Evolutionary conservation across 2,888 invertebrate genomes (phyloP).

Genomic region (Drosophila silvestris): DNA sequence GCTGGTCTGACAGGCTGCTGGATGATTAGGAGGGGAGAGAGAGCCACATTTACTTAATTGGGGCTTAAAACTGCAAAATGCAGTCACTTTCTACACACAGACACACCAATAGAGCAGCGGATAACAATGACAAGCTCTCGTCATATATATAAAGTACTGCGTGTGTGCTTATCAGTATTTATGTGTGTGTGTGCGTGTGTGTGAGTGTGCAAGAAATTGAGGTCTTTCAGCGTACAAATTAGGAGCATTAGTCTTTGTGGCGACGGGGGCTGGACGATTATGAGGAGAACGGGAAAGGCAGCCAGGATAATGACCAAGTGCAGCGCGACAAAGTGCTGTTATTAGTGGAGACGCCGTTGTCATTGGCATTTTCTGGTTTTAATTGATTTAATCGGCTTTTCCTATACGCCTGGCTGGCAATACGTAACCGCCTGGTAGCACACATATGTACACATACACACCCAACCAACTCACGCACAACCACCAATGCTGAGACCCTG

Average conservation of each 20-base stretch:
- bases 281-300: neutral
- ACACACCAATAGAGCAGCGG: slow-evolving; percentile 19
- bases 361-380: slow-evolving; percentile 66
- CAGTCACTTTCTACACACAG: slow-evolving; percentile 27
- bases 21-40: neutral
- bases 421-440: neutral
- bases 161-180: neutral
- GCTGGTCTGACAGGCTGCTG: slow-evolving; percentile 7
- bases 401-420: neutral
- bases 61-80: slow-evolving; percentile 66
- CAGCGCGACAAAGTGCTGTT: slow-evolving; percentile 54
- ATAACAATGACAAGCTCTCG: neutral
- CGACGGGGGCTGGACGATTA: neutral
- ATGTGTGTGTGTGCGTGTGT: slow-evolving; percentile 1
- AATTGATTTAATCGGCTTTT: slow-evolving; percentile 78
- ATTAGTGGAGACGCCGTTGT: slow-evolving; percentile 48
- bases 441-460: slow-evolving; percentile 2
- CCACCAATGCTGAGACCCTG: neutral
- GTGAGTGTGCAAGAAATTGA: slow-evolving; percentile 32
- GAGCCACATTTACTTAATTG: slow-evolving; percentile 68
- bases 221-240: slow-evolving; percentile 60
- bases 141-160: neutral
- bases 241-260: slow-evolving; percentile 46
- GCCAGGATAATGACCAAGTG: slow-evolving; percentile 59
- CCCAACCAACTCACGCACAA: slow-evolving; percentile 3